Conservation (phyloP, 2,113 vertebrate genomes). For the Pontoporia blainvillei region DNA sequence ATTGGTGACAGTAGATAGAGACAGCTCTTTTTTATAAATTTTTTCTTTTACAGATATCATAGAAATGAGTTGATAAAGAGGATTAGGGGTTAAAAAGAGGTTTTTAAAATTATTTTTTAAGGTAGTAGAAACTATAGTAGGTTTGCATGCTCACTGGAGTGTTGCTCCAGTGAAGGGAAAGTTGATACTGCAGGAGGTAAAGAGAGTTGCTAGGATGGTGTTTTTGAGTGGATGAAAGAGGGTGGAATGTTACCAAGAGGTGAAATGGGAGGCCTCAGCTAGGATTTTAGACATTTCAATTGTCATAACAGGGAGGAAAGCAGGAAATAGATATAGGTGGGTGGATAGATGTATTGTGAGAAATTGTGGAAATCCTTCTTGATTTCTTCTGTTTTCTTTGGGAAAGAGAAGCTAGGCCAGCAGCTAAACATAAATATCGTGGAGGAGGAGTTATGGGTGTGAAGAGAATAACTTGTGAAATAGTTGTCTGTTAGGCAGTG, state of each 20-base stretch:
- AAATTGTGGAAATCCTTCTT: neutral
- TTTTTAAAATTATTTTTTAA: neutral
- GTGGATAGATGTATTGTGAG: neutral
- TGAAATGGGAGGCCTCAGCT: neutral
- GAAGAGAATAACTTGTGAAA: neutral
- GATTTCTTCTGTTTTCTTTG: neutral
- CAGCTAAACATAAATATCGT: neutral
- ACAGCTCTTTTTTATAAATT: neutral
- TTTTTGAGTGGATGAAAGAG: neutral
- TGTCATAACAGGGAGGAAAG: neutral
- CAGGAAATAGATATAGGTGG: neutral
- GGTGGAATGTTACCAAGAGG: neutral
- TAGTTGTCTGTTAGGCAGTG: neutral
- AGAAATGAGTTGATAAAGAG: neutral
- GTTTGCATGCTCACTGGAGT: neutral
- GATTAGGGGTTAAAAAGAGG: neutral
- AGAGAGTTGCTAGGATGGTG: neutral
- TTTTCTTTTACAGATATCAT: neutral
- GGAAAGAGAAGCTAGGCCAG: neutral
- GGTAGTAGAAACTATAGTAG: neutral
- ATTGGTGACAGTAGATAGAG: neutral
- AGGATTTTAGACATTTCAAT: neutral
- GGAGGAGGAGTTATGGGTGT: rapidly evolving
- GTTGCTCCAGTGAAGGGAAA: neutral
- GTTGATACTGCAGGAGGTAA: neutral